phyloP scores from a whole-genome alignment of 2,797 vertebrate genomes.

The Pachyuromys duprasi region DNA sequence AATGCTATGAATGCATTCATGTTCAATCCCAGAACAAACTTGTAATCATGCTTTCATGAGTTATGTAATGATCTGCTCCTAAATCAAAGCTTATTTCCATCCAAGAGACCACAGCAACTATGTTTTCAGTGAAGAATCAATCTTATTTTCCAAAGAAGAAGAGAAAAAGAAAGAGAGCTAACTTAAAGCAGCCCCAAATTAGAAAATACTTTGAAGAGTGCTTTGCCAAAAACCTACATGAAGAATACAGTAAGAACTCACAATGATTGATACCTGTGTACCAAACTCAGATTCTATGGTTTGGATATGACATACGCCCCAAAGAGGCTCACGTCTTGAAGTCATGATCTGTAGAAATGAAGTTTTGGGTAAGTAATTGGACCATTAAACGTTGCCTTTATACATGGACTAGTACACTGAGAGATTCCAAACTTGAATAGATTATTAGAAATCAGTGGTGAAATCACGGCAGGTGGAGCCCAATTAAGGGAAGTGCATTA shows the following conservation, averaged over 20 bases:
- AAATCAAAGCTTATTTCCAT: constrained; percentile 14
- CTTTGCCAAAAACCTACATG: not conserved
- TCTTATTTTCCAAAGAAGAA: constrained; percentile 45
- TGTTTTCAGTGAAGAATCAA: constrained; percentile 3
- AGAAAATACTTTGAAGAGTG: constrained; percentile 6
- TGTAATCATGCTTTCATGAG: not conserved
- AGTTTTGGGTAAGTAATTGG: not conserved
- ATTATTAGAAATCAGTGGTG: not conserved
- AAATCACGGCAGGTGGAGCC: not conserved
- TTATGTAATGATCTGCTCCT: not conserved
- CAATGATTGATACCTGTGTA: not conserved
- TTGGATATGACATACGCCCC: too few species aligned
- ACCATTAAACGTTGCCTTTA: not conserved
- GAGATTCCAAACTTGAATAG: not conserved
- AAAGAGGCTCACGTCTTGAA: not conserved
- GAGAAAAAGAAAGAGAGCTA: not conserved
- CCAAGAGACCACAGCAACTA: not conserved
- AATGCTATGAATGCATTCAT: accelerated
- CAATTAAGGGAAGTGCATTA: not conserved
- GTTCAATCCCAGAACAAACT: not conserved
- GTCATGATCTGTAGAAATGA: too few species aligned
- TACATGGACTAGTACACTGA: not conserved
- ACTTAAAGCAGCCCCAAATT: not conserved
- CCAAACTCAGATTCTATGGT: not conserved
- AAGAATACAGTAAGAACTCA: not conserved